These are phyloP conservation scores for Poeciliopsis gracilis DNA, from an alignment of 2,797 vertebrate genomes.

Conservation along the genomic window DNA sequence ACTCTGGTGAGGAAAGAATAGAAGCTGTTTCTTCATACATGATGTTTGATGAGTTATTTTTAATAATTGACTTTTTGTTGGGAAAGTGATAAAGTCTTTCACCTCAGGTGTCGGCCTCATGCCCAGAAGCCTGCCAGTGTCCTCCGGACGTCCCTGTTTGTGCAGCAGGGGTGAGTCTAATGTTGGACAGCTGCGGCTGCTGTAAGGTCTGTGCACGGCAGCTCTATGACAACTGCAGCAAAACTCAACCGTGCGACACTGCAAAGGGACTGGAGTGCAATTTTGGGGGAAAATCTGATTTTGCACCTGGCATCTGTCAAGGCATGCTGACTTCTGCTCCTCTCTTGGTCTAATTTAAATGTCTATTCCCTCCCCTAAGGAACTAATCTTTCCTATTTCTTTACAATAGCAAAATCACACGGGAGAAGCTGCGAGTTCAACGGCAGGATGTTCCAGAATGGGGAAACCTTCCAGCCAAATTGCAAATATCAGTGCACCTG, in stretches of 20 bases:
- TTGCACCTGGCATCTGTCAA: conserved; percentile 89
- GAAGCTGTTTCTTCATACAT: not conserved
- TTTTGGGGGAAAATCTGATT: conserved; percentile 84
- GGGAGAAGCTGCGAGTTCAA: conserved; percentile 93
- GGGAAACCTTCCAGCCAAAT: conserved; percentile 91
- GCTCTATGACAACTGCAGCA: conserved; percentile 92
- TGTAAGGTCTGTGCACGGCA: conserved; percentile 89
- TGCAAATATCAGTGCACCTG: conserved; percentile 96
- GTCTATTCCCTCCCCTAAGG: not conserved
- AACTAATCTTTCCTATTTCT: not conserved
- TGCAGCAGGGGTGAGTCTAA: conserved; percentile 84
- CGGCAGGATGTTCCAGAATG: conserved; percentile 91
- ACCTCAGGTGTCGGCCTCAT: conserved; percentile 81
- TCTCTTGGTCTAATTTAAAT: not conserved
- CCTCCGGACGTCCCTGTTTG: conserved; percentile 82
- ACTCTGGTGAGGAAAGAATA: conserved; percentile 56
- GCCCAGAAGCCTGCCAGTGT: conserved; percentile 84
- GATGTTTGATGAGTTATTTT: not conserved
- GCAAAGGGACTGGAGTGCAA: conserved; percentile 93
- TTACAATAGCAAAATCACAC: conserved; percentile 84
- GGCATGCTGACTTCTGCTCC: conserved; percentile 75
- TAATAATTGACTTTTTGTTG: not conserved
- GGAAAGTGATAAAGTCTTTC: conserved; percentile 19
- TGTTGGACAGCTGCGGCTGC: conserved; percentile 86
- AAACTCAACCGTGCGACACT: conserved; percentile 86